These are phyloP conservation scores for Palythoa grandiflora DNA, from an alignment of 92 coral and sea anemone genomes.

Conservation along the genomic window DNA sequence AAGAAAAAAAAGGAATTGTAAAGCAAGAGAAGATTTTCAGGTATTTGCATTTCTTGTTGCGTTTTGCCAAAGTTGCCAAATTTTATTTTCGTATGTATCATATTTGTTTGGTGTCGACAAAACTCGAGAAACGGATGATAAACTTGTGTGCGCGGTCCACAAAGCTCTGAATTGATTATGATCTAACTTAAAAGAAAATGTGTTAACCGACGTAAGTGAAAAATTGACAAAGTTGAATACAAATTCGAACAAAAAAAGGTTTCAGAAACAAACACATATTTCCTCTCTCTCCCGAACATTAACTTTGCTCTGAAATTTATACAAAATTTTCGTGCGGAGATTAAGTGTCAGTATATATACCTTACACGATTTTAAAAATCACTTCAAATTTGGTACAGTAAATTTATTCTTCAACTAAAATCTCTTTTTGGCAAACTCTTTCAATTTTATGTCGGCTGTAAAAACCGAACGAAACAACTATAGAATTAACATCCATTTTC, in stretches of 20 bases:
- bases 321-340: neutral
- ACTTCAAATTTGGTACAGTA: neutral
- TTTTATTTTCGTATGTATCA: neutral
- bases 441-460: neutral
- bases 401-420: neutral
- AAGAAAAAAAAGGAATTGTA: neutral
- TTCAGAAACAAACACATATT: neutral
- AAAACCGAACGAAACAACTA: neutral
- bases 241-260: neutral
- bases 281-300: neutral
- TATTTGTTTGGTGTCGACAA: neutral
- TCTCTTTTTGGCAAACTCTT: neutral
- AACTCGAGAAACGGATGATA: neutral
- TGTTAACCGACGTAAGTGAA: neutral
- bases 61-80: neutral
- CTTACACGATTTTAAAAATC: neutral
- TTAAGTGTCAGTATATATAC: neutral
- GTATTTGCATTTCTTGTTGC: neutral
- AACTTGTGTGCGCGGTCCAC: neutral
- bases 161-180: neutral
- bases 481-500: constrained; percentile 1
- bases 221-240: neutral
- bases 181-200: neutral
- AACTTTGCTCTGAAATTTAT: neutral
- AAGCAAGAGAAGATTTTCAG: neutral